Evolutionary conservation across 2,113 vertebrate genomes (phyloP).

Genomic region (Numenius arquata): DNA sequence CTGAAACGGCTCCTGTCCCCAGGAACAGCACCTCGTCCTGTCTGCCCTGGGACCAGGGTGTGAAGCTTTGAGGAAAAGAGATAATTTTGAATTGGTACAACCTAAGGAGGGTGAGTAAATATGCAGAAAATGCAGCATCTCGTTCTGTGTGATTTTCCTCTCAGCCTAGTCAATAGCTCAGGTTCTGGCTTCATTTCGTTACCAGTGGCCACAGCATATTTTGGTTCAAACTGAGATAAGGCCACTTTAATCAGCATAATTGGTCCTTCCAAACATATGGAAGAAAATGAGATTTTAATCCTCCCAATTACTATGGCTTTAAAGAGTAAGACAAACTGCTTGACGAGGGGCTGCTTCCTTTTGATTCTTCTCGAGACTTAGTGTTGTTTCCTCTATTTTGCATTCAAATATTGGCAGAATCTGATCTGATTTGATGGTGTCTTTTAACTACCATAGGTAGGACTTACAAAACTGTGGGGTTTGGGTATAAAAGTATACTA

Average conservation of each 20-base stretch:
- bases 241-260: background rate
- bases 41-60: background rate
- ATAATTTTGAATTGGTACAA: fast-evolving
- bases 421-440: background rate
- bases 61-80: background rate
- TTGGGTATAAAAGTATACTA: background rate
- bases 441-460: background rate
- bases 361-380: background rate
- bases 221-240: background rate
- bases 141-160: fast-evolving
- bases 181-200: background rate
- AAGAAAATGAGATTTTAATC: background rate
- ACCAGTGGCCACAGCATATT: background rate
- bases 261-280: background rate
- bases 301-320: background rate
- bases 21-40: background rate
- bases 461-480: background rate
- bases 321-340: background rate
- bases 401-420: background rate
- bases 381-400: background rate
- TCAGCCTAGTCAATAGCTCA: background rate
- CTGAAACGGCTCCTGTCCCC: background rate
- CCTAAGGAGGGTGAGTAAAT: background rate
- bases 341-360: background rate
- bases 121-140: background rate